Percentiles rank a stretch among this genome's conserved stretches.
Evolutionary conservation across 2,113 vertebrate species (phyloP).

Genomic region (human (Homo sapiens)): DNA sequence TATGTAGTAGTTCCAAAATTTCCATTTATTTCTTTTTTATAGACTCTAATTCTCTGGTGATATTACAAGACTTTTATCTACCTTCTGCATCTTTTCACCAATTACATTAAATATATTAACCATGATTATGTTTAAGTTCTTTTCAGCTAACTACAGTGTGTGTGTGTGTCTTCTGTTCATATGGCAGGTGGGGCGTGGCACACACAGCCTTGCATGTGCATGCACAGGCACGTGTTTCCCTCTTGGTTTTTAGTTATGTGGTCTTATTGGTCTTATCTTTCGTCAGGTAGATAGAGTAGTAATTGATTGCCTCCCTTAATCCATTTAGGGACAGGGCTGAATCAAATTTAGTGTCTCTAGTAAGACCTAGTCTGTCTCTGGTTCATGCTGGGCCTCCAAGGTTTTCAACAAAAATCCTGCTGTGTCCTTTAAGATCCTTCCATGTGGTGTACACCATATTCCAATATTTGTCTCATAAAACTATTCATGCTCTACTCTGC

Average conservation of each 20-base stretch:
- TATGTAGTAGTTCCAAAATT: neutral
- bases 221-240: neutral
- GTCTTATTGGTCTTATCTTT: neutral
- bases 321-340: neutral
- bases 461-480: neutral
- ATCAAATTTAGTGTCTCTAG: neutral
- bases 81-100: neutral
- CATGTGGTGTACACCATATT: neutral
- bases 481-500: neutral
- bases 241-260: neutral
- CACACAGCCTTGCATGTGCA: neutral
- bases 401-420: neutral
- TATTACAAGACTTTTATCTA: neutral
- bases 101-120: neutral
- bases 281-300: neutral
- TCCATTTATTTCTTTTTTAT: neutral
- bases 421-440: neutral
- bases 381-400: neutral
- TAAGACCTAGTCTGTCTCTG: neutral
- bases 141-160: neutral
- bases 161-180: neutral
- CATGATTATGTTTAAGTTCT: neutral
- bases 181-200: neutral
- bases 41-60: neutral
- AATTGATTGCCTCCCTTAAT: neutral